Evolutionary conservation across 2,113 vertebrate genomes (phyloP), one percentile per base, ranked within the genome.

Genomic region (Sceloporus tristichus): DNA sequence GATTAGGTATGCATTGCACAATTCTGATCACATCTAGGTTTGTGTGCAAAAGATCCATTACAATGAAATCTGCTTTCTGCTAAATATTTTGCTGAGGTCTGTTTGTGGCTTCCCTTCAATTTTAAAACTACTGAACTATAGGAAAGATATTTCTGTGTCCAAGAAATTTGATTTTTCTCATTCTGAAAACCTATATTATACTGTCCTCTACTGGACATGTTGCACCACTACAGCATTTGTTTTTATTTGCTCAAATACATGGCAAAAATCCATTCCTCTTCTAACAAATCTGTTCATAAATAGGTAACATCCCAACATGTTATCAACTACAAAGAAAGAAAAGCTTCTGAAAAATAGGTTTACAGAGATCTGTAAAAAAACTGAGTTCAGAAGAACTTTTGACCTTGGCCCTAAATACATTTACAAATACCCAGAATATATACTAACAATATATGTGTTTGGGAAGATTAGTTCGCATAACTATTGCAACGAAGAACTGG

Each of bases 181-280:
- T 84, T 79, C 86, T 74, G 94, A 19, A 93, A 87, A 95, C n/a
- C 70, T 80, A 95, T 94, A 94, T 95, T 91, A 95, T 73, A 90
- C 95, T 93, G 95, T 96, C 97, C 95, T 96, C 97, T 96, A 95
- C 93, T 9, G 97, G 96, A 93, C 70, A 21, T 79, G 66, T 77
- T 92, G 79, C 86, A 88, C 82, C 91, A 97, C 75, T 96, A 92
- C 96, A 96, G 74, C 0, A 9, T 85, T 87, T 66, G 48, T 86
- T 53, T 2, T n/a, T 11, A 91, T 89, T 19, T 77, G 9, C 10
- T 66, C 21, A 81, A 62, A 65, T 25, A 14, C 21, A 65, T 23
- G 14, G 40, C 9, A 66, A 82, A 82, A 66, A 42, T 21, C 14
- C 19, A 14, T 42, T 13, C 27, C 6, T 21, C 68, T 70, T 18